Evolutionary conservation across 1,140 invertebrate genomes (phyloP), one percentile per base, ranked within the genome.

Genomic region (Oscheius sp.): DNA sequence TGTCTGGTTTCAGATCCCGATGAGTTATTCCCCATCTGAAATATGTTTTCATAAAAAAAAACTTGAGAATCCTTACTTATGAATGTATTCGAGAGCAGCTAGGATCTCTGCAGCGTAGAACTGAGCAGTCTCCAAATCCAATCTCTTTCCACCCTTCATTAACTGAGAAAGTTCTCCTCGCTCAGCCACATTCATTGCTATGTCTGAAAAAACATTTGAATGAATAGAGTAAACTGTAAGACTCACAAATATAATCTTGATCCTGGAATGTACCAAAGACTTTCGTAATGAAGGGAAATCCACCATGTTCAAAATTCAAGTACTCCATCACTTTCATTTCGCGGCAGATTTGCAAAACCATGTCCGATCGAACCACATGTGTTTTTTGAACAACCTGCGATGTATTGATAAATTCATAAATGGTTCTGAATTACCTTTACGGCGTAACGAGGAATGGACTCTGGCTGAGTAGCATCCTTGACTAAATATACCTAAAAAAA

Each of bases 211-310:
- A 32, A 10, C 23, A 38, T 13, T 7, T 29, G 34, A 2, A n/a
- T 61, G 1, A 0, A 2, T 18, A 1, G 10, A 26, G n/a, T 34
- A 3, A 3, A 2, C 29, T 4, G 13, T 32, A 7, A 74, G 76
- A 85, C 85, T 86, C 89, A 90, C 89, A 98, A 20, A 98, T 89
- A 81, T 93, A 89, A 76, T 93, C 90, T 28, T 88, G 78, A 86
- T 97, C 95, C 87, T 98, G 95, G 88, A 99, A 98, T 42, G 95
- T 96, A 85, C 91, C 95, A 82, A 91, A 94, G 3, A 99, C 87
- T 80, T 91, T 91, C 15, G 97, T 92, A 85, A 98, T 94, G 84
- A 92, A 95, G n/a, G 89, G 90, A 72, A 86, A 85, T 59, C 84
- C 82, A 3, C 81, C 67, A 66, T 83, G 83, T 65, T 81, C 46